Percentiles rank a stretch among this genome's conserved stretches.
Conservation (phyloP, 2,113 vertebrate genomes). For the Mustela nigripes region DNA sequence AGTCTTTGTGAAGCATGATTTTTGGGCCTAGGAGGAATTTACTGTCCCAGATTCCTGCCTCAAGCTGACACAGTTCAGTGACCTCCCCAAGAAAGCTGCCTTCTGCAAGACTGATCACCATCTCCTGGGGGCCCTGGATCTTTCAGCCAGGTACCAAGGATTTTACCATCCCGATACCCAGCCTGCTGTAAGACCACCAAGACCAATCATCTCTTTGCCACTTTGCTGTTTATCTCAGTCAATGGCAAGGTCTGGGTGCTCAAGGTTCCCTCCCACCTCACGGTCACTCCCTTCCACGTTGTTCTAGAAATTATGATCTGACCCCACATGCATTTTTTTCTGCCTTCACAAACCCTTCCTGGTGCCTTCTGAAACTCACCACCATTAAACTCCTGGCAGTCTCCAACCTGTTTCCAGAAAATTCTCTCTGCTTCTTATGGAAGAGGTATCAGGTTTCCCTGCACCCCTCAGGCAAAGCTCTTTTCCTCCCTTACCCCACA, state of each 20-base stretch:
- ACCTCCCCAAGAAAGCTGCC: background rate
- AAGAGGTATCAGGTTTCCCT: background rate
- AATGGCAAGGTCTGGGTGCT: background rate
- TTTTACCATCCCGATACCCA: background rate
- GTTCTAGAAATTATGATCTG: background rate
- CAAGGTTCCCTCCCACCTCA: background rate
- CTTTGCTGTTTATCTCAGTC: background rate
- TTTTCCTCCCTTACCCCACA: background rate
- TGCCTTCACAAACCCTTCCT: background rate
- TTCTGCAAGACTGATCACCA: background rate
- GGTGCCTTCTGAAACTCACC: background rate
- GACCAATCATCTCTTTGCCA: background rate
- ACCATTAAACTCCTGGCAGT: too few species aligned
- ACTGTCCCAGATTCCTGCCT: background rate
- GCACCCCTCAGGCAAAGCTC: background rate
- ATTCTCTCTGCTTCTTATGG: background rate
- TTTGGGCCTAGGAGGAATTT: too few species aligned
- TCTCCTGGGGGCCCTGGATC: background rate
- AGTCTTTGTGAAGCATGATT: background rate
- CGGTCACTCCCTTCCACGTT: accelerated
- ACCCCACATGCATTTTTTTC: background rate
- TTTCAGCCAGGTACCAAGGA: background rate
- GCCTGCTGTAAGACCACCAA: background rate
- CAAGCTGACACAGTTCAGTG: background rate
- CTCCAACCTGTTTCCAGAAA: background rate